phyloP scores from a whole-genome alignment of 2,797 vertebrate species.

The Cuculus canorus region DNA sequence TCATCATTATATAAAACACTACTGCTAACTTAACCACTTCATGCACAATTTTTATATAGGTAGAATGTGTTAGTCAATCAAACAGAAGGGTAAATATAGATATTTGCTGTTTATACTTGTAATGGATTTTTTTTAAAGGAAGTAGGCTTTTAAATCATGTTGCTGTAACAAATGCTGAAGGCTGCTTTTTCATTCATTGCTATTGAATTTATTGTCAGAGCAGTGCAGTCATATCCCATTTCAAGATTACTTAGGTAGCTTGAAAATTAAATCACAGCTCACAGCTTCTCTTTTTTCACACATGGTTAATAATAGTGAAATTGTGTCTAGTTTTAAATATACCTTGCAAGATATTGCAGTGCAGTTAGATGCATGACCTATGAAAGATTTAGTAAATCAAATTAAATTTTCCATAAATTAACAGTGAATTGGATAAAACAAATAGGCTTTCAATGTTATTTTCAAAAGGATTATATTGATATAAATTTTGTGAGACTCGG shows the following conservation, averaged over 20 bases:
- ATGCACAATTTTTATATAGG: neutral
- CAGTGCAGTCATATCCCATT: constrained; percentile 69
- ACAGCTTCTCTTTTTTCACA: constrained; percentile 45
- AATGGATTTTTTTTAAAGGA: constrained; percentile 47
- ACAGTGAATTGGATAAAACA: neutral
- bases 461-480: neutral
- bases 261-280: constrained; percentile 77
- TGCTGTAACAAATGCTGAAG: constrained; percentile 71
- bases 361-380: neutral
- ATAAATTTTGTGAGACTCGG: neutral
- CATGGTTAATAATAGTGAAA: neutral
- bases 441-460: neutral
- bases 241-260: constrained; percentile 77
- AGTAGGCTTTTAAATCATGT: constrained; percentile 75
- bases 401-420: neutral
- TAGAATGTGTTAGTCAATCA: constrained; percentile 68
- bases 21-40: constrained; percentile 8
- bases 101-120: constrained; percentile 30
- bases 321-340: neutral
- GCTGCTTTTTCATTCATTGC: constrained; percentile 73
- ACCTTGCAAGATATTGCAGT: neutral
- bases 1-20: constrained; percentile 1
- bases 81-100: constrained; percentile 67
- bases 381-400: constrained; percentile 19
- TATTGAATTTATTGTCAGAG: constrained; percentile 73